These are phyloP conservation scores for Tinamus guttatus DNA, from an alignment of 2,113 vertebrate species.

Conservation along the genomic window DNA sequence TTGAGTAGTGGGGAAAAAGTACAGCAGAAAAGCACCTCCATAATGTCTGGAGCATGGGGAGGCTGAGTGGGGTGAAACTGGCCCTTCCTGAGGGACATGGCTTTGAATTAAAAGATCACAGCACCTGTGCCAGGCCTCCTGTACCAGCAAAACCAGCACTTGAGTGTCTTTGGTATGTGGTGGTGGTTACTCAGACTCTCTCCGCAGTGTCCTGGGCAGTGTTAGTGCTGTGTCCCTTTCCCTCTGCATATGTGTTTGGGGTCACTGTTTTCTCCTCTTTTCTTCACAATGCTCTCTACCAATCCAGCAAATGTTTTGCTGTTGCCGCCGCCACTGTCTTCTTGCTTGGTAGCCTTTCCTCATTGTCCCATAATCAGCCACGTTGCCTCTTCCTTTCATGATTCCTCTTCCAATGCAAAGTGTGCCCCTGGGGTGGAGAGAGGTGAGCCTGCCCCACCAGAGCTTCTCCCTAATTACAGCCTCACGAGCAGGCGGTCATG, in stretches of 20 bases:
- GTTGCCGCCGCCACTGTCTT: background rate
- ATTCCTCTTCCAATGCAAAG: too few species aligned
- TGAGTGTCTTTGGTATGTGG: background rate
- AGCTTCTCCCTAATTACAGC: background rate
- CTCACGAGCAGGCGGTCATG: background rate
- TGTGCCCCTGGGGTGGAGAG: background rate
- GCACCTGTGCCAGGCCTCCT: background rate
- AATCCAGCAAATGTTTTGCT: background rate
- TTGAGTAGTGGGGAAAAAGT: background rate
- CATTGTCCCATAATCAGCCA: background rate
- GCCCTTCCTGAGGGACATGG: background rate
- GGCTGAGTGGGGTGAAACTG: too few species aligned
- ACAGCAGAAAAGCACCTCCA: background rate
- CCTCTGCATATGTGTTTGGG: background rate
- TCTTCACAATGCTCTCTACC: background rate
- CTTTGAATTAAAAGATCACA: too few species aligned
- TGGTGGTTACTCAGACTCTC: background rate
- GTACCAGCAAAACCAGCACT: background rate
- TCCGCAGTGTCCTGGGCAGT: background rate
- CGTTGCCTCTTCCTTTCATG: background rate
- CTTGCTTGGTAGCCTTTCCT: background rate
- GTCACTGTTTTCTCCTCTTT: background rate
- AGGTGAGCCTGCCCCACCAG: background rate
- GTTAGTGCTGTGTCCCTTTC: background rate
- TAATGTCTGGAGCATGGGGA: background rate